Conservation (phyloP, 2,888 invertebrate species). For the Smittia aterrima region DNA sequence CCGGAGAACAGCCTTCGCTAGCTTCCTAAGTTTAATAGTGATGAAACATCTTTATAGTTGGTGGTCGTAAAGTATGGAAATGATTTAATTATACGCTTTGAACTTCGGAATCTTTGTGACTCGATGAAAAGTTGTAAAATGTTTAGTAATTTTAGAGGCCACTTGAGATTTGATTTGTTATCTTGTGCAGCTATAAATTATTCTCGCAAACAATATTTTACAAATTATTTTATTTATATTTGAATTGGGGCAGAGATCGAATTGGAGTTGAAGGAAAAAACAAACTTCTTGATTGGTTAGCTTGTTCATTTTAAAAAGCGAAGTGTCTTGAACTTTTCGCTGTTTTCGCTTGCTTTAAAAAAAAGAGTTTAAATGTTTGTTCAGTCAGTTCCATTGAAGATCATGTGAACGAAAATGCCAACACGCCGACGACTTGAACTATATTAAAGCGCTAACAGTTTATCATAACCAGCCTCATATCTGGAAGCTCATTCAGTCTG, state of each 20-base stretch:
- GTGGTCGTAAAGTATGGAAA: conserved; percentile 2
- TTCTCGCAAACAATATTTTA: neutral
- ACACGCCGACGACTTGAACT: neutral
- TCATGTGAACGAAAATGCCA: neutral
- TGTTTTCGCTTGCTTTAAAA: neutral
- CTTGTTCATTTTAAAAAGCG: no score
- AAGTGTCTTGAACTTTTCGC: neutral
- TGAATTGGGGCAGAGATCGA: neutral
- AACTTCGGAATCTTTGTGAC: neutral
- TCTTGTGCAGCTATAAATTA: neutral
- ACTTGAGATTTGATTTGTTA: neutral
- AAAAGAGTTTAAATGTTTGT: neutral
- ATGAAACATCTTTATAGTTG: neutral
- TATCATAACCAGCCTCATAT: no score
- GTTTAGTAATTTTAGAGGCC: neutral
- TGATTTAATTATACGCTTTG: neutral
- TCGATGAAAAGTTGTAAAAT: neutral
- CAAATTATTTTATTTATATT: no score
- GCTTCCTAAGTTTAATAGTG: neutral
- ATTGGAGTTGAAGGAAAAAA: neutral
- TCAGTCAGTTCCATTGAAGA: conserved; percentile 10
- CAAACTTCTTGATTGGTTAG: neutral
- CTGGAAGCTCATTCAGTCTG: no score
- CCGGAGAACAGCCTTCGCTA: neutral
- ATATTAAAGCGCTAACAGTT: neutral